Conservation (phyloP, 2,888 invertebrate species). For the Pogonocherus hispidulus region DNA sequence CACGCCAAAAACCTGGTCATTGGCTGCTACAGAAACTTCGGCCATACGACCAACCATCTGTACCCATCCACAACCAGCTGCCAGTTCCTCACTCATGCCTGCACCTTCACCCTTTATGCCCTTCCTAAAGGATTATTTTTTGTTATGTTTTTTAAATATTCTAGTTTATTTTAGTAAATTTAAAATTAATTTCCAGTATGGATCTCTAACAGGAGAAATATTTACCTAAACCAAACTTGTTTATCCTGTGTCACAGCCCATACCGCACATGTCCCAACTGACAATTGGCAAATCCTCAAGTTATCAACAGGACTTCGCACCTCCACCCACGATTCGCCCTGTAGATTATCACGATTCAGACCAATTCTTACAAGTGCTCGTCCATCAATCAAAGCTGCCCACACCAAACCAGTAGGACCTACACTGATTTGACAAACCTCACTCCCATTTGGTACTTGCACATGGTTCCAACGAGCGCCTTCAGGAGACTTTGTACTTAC, state of each 20-base stretch:
- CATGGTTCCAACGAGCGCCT: conserved; percentile 87
- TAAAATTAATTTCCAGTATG: too few relatives aligned
- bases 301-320: conserved; percentile 81
- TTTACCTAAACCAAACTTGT: conserved; percentile 89
- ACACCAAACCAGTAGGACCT: conserved; percentile 88
- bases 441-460: conserved; percentile 82
- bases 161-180: too few relatives aligned
- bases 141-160: too few relatives aligned
- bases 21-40: conserved; percentile 85
- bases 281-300: conserved; percentile 81
- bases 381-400: conserved; percentile 90
- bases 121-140: conserved; percentile 52
- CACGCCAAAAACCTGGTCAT: conserved; percentile 89
- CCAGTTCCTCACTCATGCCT: conserved; percentile 81
- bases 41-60: conserved; percentile 91
- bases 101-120: conserved; percentile 75
- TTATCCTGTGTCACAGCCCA: conserved; percentile 88
- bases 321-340: conserved; percentile 84
- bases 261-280: conserved; percentile 84
- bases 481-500: conserved; percentile 88
- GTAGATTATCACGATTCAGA: conserved; percentile 80
- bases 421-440: conserved; percentile 90
- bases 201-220: too few relatives aligned
- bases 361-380: conserved; percentile 86
- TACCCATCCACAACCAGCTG: conserved; percentile 88